Evolutionary conservation across 2,888 invertebrate genomes (phyloP), one percentile per base, ranked within the genome.

Genomic region (Polymixis flavicincta): DNA sequence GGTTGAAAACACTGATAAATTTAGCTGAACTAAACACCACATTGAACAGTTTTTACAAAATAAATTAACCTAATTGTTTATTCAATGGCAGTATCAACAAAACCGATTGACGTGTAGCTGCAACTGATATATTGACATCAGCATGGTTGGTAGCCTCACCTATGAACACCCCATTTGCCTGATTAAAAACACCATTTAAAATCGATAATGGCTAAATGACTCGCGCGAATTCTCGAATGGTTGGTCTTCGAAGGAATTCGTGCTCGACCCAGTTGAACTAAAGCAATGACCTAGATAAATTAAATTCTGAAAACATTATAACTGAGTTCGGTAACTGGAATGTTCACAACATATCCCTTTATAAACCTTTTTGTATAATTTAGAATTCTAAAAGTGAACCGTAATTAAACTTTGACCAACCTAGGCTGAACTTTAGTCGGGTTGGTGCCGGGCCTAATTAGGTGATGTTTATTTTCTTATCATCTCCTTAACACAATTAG

Each of bases 171-270:
- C 69, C 80, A 82, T 83, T 83, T 76, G 66, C 67, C 67, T 82
- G 74, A 69, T 81, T 82, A 83, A 83, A 80, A 83, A 83, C 76
- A 28, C 76, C 55, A 76, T 83, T 83, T 67, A 65, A 71, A 82
- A 83, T 82, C 84, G 76, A 82, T 82, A 80, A 76, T 71, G 59
- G 76, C 32, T 67, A 83, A 82, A 83, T 82, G 82, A 80, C 80
- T 83, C 59, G 80, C 55, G 67, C 45, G 60, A 83, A 80, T 82
- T 71, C 60, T 82, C 76, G 63, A 83, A 72, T 63, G 66, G 65
- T 48, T 76, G 52, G 79, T 75, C 76, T 82, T 80, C 37, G 80
- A 76, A 83, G 70, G 76, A 83, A 83, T 79, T 71, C 65, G 14
- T 72, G 59, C 37, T 67, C 69, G 66, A 76, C 84, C 80, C 70